Evolutionary conservation across 2,797 vertebrate species (phyloP).

Genomic region (Sarcoramphus papa): DNA sequence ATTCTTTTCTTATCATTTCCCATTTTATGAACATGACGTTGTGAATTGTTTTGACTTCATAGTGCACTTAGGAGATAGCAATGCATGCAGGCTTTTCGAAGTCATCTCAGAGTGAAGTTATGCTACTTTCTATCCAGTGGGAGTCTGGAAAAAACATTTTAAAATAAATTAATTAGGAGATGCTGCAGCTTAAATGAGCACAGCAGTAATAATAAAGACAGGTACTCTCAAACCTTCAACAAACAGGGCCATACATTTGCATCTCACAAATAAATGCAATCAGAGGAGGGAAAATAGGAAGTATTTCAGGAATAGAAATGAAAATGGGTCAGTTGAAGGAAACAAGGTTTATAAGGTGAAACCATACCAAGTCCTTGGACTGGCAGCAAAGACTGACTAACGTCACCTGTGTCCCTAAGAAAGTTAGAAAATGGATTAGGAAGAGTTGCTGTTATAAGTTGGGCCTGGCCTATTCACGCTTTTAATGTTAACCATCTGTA

Average conservation of each 20-base stretch:
- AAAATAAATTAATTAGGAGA: constrained; percentile 1
- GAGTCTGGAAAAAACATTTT: neutral
- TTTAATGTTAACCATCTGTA: neutral
- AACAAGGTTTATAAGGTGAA: neutral
- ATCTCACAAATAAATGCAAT: neutral
- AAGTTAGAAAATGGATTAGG: neutral
- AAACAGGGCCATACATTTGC: neutral
- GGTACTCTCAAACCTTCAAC: neutral
- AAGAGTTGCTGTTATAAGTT: neutral
- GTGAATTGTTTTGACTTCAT: constrained; percentile 54
- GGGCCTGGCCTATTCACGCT: neutral
- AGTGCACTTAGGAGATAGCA: constrained; percentile 21
- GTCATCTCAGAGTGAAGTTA: neutral
- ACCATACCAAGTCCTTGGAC: neutral
- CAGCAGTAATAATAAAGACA: neutral
- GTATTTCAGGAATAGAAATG: neutral
- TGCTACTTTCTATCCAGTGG: neutral
- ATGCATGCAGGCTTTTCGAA: neutral
- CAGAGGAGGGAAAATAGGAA: neutral
- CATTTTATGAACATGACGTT: constrained; percentile 41
- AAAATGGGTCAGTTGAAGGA: neutral
- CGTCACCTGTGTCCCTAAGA: neutral
- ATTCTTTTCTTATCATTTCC: constrained; percentile 54
- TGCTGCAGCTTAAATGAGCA: neutral
- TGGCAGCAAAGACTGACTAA: neutral